These are phyloP conservation scores for Rhagologus leucostigma DNA, from an alignment of 2,113 vertebrate species.

Conservation along the genomic window DNA sequence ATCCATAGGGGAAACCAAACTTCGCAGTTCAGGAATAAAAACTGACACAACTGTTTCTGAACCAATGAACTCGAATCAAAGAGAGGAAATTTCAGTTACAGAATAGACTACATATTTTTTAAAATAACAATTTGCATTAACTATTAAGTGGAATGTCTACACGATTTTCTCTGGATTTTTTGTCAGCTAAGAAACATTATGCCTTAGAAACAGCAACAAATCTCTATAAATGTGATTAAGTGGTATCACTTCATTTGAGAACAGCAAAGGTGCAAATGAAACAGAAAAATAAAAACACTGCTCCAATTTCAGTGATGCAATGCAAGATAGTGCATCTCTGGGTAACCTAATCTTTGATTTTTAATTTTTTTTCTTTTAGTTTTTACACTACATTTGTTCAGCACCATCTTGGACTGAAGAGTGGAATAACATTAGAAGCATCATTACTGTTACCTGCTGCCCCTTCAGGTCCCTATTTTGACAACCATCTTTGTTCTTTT, in stretches of 20 bases:
- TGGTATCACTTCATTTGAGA: background rate
- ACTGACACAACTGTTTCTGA: background rate
- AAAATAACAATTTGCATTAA: background rate
- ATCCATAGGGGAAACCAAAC: background rate
- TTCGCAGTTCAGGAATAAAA: background rate
- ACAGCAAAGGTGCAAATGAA: background rate
- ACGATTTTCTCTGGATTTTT: background rate
- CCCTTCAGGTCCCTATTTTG: background rate
- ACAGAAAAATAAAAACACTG: background rate
- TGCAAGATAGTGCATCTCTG: background rate
- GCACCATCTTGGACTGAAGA: background rate
- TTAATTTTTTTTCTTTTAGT: background rate
- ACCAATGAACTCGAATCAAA: background rate
- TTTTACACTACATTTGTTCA: background rate
- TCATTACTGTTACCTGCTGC: background rate
- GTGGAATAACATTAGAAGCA: background rate
- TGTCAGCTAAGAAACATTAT: background rate
- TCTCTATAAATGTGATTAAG: background rate
- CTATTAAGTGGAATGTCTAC: background rate
- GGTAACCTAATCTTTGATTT: background rate
- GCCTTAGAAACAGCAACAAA: background rate
- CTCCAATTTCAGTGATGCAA: background rate
- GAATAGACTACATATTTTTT: background rate
- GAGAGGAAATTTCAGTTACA: background rate
- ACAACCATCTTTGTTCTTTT: background rate